These are phyloP conservation scores for Anastatus disparis DNA, from an alignment of 1,140 invertebrate genomes.

Conservation along the genomic window DNA sequence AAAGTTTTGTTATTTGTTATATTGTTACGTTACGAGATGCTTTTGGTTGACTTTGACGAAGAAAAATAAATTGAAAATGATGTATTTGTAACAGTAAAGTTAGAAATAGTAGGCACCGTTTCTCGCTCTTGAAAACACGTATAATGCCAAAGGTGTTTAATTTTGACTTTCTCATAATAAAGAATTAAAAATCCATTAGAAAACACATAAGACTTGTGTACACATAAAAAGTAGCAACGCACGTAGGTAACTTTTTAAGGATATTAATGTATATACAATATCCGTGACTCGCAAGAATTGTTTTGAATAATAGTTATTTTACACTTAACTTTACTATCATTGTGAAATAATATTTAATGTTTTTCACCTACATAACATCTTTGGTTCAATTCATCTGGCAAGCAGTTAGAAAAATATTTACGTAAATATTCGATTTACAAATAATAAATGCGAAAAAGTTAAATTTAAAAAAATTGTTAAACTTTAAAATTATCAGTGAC, in stretches of 20 bases:
- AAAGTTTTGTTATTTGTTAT: conserved; percentile 3
- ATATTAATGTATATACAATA: not conserved
- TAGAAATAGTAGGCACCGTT: too few species aligned
- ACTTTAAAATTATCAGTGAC: too few species aligned
- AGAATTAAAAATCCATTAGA: conserved; percentile 26
- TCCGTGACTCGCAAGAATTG: not conserved
- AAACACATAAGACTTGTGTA: not conserved
- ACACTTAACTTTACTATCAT: not conserved
- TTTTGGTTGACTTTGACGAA: not conserved
- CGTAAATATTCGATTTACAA: too few species aligned
- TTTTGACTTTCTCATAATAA: conserved; percentile 32
- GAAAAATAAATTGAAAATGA: conserved; percentile 24
- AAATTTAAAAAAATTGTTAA: too few species aligned
- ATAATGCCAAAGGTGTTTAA: conserved; percentile 1
- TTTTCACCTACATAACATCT: too few species aligned
- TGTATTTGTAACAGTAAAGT: conserved; percentile 11
- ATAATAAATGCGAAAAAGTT: too few species aligned
- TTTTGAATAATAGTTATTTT: not conserved
- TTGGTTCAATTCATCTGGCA: too few species aligned
- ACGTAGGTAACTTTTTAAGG: not conserved
- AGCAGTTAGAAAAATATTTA: too few species aligned
- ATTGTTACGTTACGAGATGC: not conserved
- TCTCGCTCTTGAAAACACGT: not conserved
- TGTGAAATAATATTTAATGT: not conserved
- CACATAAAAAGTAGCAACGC: not conserved